Base-by-base conservation (phyloP, 2,888 invertebrate genomes). In the Leptopterna dolabrata region DNA sequence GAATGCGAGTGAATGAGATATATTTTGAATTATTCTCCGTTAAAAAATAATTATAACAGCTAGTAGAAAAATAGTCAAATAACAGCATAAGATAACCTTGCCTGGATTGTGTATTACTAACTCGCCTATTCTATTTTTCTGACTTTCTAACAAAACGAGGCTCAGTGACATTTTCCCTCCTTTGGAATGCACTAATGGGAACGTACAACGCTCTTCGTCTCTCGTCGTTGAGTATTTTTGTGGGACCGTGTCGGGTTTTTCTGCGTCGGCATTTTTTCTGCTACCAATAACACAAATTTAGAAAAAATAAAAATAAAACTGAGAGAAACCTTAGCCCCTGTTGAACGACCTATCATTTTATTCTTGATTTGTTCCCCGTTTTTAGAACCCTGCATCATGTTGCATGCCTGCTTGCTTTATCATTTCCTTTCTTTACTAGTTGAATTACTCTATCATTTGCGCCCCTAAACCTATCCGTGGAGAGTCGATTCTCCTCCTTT, bases 381-480 rank as follows among this genome's bases (percentile, higher is more conserved):
- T 73, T 43, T 85, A 36, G 73, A 85, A 85, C 29, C 85, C 47
- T 85, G 85, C 85, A 85, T 85, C 85, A 73, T 85, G 85, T 47
- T 85, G 85, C 85, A 85, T 85, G 85, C 16, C 36, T 43, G 85
- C 85, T 85, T 85, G 85, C 85, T 85, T n/a, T 85, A 27, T 29
- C n/a, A 76, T 29, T 47, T 7, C 43, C 85, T 85, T 73, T 47
- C 29, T 27, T 85, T 73, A 85, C 43, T 70, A 43, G 70, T 36
- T 82, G 27, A 45, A 19, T 47, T 78, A 78, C 4, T 6, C 16
- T 83, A 70, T 83, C 0, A 70, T 83, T 83, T 63, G 83, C 70
- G 36, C 47, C 83, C 83, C 70, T 70, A n/a, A 45, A 14, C 78
- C 45, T 71, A n/a, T 43, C 70, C 43, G 19, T 83, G 83, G 70